Conservation (phyloP, 2,113 vertebrate species). For the Anser cygnoides region DNA sequence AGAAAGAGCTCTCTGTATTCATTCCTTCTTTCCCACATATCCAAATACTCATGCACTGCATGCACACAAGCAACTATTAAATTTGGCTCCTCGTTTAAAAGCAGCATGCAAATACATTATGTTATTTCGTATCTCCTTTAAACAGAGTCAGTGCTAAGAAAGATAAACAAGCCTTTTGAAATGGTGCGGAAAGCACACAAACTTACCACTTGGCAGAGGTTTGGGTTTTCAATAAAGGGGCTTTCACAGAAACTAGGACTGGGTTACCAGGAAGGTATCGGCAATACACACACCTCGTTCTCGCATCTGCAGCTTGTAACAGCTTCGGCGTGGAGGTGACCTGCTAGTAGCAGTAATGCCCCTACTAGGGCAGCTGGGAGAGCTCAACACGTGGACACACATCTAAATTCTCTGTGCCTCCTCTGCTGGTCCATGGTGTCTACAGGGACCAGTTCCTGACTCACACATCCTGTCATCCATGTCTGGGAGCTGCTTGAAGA, state of each 20-base stretch:
- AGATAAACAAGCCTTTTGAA: not conserved
- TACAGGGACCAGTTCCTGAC: not conserved
- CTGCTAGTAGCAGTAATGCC: not conserved
- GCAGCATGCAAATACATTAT: not conserved
- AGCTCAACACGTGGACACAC: not conserved
- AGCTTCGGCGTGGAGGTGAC: not conserved
- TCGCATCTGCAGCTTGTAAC: not conserved
- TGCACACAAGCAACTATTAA: not conserved
- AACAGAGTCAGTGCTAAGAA: not conserved
- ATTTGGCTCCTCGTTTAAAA: constrained; percentile 22
- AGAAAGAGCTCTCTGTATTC: not conserved
- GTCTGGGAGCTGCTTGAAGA: not conserved
- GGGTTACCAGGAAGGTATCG: not conserved
- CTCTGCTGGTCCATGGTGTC: not conserved
- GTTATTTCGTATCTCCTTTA: not conserved
- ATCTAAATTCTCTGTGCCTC: not conserved
- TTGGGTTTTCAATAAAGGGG: constrained; percentile 16
- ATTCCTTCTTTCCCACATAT: not conserved
- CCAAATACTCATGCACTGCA: not conserved
- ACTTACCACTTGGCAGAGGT: not conserved
- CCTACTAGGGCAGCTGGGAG: not conserved
- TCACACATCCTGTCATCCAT: not conserved
- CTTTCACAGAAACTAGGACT: not conserved
- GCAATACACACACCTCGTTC: not conserved
- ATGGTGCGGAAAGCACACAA: not conserved